Percentiles rank a stretch among this genome's conserved stretches.
Conservation (phyloP, 2,113 vertebrate genomes). For the Nycticryphes semicollaris region DNA sequence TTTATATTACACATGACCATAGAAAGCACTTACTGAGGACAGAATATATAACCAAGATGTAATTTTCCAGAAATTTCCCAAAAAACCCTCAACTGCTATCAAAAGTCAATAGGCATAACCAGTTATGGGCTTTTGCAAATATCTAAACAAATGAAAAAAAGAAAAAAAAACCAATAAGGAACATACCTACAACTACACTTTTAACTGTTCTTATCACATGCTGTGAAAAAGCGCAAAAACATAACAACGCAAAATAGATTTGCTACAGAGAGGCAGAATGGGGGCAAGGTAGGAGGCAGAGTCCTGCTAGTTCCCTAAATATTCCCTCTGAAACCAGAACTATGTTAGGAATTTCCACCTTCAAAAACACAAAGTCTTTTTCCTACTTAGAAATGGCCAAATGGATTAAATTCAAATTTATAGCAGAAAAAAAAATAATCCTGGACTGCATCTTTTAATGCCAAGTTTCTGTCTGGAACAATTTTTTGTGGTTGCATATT, state of each 20-base stretch:
- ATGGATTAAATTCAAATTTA: background rate
- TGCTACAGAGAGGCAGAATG: background rate
- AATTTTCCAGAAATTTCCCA: background rate
- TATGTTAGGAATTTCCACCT: constrained; percentile 33
- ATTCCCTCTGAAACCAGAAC: constrained; percentile 21
- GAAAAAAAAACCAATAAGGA: background rate
- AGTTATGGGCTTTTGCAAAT: background rate
- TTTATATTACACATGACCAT: background rate
- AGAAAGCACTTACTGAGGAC: background rate
- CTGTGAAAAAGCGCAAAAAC: background rate
- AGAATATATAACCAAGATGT: background rate
- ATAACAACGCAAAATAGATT: background rate
- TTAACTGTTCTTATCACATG: background rate
- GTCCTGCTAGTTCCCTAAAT: background rate
- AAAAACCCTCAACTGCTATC: background rate
- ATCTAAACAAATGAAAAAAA: background rate
- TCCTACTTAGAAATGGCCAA: constrained; percentile 15
- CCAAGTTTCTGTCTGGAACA: constrained; percentile 48
- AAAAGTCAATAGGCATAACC: background rate
- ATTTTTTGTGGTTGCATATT: constrained; percentile 49
- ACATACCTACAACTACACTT: background rate
- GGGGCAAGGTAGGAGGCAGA: background rate
- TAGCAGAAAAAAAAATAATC: background rate
- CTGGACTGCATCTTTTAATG: constrained; percentile 1
- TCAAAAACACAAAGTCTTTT: background rate